A percentile compares a stretch with the other conserved stretches of the same genome.
Conservation (phyloP, 1,140 invertebrate species). For the Plectrocnemia conspersa region DNA sequence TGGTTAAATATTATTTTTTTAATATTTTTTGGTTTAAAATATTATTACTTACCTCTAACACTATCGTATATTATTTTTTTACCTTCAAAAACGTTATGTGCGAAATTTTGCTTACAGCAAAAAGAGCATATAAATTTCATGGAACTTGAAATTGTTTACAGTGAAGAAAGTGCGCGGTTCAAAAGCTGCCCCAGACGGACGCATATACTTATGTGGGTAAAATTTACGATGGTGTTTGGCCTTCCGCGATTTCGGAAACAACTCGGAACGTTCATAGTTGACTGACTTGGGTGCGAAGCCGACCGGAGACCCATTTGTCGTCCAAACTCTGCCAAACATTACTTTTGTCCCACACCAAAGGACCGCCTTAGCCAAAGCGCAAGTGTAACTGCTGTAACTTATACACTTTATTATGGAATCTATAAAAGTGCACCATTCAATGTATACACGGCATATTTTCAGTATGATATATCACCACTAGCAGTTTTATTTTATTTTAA, state of each 20-base stretch:
- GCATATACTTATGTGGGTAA: background rate
- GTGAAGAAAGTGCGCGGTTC: background rate
- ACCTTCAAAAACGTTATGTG: background rate
- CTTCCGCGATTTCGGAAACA: background rate
- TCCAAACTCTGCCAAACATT: slow-evolving; percentile 1
- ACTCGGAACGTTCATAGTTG: background rate
- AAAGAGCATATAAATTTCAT: no score
- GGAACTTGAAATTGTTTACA: no score
- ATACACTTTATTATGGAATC: no score
- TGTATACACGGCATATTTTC: no score
- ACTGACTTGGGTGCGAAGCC: background rate
- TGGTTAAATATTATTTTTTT: no score
- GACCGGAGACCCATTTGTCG: slow-evolving; percentile 5
- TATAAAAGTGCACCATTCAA: no score
- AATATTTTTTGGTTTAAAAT: no score
- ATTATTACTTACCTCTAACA: background rate
- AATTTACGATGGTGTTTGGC: background rate
- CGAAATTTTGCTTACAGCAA: no score
- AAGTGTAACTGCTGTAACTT: slow-evolving; percentile 1
- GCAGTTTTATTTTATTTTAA: no score
- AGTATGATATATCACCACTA: no score
- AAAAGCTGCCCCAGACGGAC: background rate
- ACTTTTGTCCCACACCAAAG: background rate
- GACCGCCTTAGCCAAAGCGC: background rate
- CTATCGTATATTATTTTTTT: background rate